These are phyloP conservation scores for Dichetophora obliterata DNA, from an alignment of 2,888 invertebrate genomes.

Conservation along the genomic window DNA sequence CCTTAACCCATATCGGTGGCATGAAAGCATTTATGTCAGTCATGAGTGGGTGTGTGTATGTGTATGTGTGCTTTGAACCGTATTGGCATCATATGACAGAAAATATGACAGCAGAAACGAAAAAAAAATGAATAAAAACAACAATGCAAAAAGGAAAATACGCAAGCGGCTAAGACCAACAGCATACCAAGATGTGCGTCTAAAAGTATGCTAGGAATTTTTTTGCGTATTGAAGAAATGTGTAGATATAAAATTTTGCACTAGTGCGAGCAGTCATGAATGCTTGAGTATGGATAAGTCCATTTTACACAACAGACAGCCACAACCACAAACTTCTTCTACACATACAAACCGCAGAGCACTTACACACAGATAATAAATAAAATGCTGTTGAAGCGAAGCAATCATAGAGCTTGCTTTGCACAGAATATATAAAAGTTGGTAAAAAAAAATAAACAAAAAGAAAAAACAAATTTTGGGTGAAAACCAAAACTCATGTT, in stretches of 20 bases:
- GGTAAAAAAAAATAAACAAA: not conserved
- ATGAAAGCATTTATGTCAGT: not conserved
- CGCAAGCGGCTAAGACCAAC: not conserved
- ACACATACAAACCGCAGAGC: not conserved
- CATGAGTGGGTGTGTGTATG: not conserved
- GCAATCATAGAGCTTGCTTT: not conserved
- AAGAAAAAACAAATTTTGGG: not conserved
- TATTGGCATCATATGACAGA: not conserved
- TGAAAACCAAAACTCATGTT: not conserved
- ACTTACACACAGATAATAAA: not conserved
- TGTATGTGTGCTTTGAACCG: not conserved
- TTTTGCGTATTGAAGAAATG: not conserved
- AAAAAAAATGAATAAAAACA: not conserved
- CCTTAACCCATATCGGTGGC: constrained; percentile 4
- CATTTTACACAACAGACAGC: constrained; percentile 12
- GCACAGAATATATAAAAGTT: not conserved
- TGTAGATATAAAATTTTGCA: no score
- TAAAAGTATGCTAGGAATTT: constrained; percentile 11
- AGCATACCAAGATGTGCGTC: not conserved
- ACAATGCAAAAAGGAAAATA: not conserved
- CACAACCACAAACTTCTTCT: not conserved
- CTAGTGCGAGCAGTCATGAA: not conserved
- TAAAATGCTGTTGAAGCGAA: not conserved
- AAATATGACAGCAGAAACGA: not conserved
- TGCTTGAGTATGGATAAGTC: constrained; percentile 9